Evolutionary conservation across 2,113 vertebrate species (phyloP).

Genomic region (Aix galericulata): DNA sequence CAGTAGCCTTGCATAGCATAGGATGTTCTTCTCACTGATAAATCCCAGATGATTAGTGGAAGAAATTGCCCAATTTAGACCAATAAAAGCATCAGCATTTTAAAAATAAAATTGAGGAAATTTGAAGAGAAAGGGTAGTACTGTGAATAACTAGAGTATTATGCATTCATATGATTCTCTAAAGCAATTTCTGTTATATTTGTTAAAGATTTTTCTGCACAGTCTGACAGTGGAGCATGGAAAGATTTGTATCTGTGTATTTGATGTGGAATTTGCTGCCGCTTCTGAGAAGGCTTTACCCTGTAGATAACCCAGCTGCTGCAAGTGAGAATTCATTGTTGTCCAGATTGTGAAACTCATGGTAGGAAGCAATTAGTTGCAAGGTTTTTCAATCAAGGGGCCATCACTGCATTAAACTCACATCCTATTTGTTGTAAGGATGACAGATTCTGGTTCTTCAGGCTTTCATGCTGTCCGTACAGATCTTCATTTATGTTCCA

Average conservation of each 20-base stretch:
- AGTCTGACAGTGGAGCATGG: neutral
- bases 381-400: neutral
- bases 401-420: neutral
- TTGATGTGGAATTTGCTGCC: neutral
- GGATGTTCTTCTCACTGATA: neutral
- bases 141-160: neutral
- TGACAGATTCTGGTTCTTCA: neutral
- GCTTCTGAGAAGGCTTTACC: neutral
- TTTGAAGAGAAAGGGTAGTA: neutral
- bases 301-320: neutral
- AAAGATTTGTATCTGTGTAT: neutral
- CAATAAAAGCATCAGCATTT: neutral
- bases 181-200: neutral
- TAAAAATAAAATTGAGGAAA: neutral
- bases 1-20: neutral
- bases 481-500: neutral
- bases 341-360: neutral
- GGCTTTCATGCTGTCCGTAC: neutral
- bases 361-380: neutral
- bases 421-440: neutral
- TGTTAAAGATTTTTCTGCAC: neutral
- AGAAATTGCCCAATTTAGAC: neutral
- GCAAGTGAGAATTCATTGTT: rapidly evolving
- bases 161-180: neutral
- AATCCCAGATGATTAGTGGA: neutral